Percentiles rank a stretch among this genome's conserved stretches.
These are phyloP conservation scores for Hypothenemus hampei DNA, from an alignment of 1,140 invertebrate genomes.

Conservation along the genomic window DNA sequence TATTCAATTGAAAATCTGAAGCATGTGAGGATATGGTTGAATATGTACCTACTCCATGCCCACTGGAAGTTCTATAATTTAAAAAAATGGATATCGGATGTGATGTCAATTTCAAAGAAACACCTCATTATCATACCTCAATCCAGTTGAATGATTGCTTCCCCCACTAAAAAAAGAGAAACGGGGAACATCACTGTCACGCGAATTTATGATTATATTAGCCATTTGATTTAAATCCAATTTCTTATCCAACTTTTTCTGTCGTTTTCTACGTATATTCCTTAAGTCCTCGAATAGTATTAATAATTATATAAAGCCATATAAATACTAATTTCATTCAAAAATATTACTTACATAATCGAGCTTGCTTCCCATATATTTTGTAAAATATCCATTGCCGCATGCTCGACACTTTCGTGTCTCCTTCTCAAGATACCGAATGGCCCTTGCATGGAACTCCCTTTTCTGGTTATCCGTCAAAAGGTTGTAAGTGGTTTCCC, in stretches of 20 bases:
- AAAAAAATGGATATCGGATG: too few species aligned
- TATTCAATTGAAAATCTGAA: not conserved
- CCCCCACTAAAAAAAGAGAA: not conserved
- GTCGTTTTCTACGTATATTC: not conserved
- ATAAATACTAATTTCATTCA: not conserved
- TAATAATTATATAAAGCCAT: not conserved
- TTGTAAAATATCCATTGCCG: constrained; percentile 49
- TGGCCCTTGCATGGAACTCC: constrained; percentile 54
- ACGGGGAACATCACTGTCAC: not conserved
- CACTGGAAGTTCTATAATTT: too few species aligned
- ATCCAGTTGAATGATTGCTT: too few species aligned
- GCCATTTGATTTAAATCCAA: not conserved
- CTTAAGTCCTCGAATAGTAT: constrained; percentile 1
- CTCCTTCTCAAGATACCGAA: constrained; percentile 53
- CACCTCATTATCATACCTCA: too few species aligned
- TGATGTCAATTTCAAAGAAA: too few species aligned
- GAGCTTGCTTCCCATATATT: constrained; percentile 24
- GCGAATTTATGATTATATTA: not conserved
- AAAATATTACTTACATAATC: constrained; percentile 15
- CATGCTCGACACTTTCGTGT: constrained; percentile 52
- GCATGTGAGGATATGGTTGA: not conserved
- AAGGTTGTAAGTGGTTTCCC: constrained; percentile 55
- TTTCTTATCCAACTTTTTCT: constrained; percentile 1
- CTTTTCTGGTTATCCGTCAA: constrained; percentile 56
- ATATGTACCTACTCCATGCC: too few species aligned